Conservation (phyloP, 1,140 invertebrate species). For the Dreissena rostriformis region DNA sequence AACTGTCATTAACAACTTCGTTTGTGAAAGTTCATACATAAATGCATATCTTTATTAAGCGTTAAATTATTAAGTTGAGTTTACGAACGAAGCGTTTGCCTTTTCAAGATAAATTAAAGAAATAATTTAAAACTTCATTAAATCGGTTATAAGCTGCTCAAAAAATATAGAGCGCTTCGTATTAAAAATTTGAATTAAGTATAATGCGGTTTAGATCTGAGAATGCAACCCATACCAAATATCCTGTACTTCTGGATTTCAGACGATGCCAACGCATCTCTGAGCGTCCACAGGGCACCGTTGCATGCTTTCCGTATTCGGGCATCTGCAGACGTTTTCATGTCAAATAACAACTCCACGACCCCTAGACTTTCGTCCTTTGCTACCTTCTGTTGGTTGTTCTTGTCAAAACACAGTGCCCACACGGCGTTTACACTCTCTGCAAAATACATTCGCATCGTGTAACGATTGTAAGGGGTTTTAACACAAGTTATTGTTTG, state of each 20-base stretch:
- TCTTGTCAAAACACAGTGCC: slow-evolving; percentile 64
- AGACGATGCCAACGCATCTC: slow-evolving; percentile 45
- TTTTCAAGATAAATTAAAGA: not conserved
- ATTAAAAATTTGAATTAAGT: too few relatives aligned
- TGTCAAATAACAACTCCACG: slow-evolving; percentile 25
- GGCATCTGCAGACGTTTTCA: slow-evolving; percentile 3
- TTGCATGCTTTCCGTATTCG: slow-evolving; percentile 48
- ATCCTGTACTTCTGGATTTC: slow-evolving; percentile 42
- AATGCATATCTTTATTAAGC: too few relatives aligned
- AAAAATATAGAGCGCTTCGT: too few relatives aligned
- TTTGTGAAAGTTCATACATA: too few relatives aligned
- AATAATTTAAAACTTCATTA: too few relatives aligned
- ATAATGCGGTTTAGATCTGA: too few relatives aligned
- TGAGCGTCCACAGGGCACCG: slow-evolving; percentile 64
- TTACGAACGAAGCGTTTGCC: not conserved
- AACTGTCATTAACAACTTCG: too few relatives aligned
- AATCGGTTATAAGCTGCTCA: too few relatives aligned
- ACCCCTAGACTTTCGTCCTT: slow-evolving; percentile 54
- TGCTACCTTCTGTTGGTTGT: slow-evolving; percentile 60
- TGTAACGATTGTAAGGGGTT: too few relatives aligned
- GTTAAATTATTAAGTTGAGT: not conserved
- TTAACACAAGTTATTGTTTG: not conserved
- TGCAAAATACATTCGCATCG: slow-evolving; percentile 1
- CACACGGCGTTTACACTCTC: slow-evolving; percentile 57
- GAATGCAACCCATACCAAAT: slow-evolving; percentile 49